Evolutionary conservation across 2,797 vertebrate species (phyloP), one percentile per base, ranked within the genome.

Genomic region (Podarcis lilfordi): DNA sequence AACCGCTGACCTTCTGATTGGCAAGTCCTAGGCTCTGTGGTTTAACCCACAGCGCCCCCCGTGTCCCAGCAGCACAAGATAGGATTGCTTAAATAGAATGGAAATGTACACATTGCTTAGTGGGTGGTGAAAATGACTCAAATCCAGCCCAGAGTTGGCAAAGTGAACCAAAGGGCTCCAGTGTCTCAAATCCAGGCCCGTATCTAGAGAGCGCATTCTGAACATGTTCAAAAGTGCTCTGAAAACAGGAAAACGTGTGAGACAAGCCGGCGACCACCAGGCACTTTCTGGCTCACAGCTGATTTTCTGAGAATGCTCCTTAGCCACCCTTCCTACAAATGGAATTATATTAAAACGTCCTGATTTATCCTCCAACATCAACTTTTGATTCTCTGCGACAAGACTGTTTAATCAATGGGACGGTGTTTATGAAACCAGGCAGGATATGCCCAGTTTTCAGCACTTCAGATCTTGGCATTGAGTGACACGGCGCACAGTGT

Each of bases 401-500:
- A 50, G 40, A 23, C 5, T 80, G 11, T 45, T 71, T 69, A 32
- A 11, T 83, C 59, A 35, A 86, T 84, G 61, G 77, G 45, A 61
- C 64, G 55, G 43, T n/a, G 10, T 80, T 86, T 80, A 21, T 17
- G 7, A 61, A 90, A 35, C 87, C 40, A 43, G 77, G 74, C 61
- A 86, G 84, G 91, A 89, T 86, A 40, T n/a, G 17, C 15, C 74
- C 1, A 4, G 2, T 82, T 80, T 89, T 55, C 55, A 85, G 50
- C 79, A 21, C 29, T 80, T 2, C 5, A 4, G 78, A 8, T 37
- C 2, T 85, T 78, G 89, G 91, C 91, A 78, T 68, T 23, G 17
- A 75, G 50, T 81, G 15, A 32, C 23, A 0, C 6, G 50, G 23
- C 35, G 32, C 23, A 4, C 79, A 5, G 61, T 50, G 19, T 45